These are phyloP conservation scores for Umimayanthus kanabou DNA, from an alignment of 92 coral and sea anemone species.

Conservation along the genomic window DNA sequence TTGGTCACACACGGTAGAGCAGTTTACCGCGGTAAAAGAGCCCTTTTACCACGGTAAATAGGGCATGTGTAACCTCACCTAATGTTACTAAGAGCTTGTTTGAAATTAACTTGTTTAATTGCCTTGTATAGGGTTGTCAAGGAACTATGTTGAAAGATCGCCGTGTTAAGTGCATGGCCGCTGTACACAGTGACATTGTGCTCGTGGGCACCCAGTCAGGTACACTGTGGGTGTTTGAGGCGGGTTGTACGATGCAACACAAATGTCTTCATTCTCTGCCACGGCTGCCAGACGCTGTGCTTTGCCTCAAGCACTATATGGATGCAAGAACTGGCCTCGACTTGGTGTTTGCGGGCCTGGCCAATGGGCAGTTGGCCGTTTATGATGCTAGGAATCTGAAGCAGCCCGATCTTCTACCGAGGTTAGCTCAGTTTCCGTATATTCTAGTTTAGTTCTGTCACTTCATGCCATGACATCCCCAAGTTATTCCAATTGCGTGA, in stretches of 20 bases:
- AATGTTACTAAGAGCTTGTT: too few relatives aligned
- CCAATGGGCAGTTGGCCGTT: slow-evolving; percentile 82
- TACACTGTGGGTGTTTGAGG: slow-evolving; percentile 87
- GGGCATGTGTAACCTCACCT: too few relatives aligned
- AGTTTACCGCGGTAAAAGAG: too few relatives aligned
- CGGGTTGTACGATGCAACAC: slow-evolving; percentile 45
- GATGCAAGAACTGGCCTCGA: slow-evolving; percentile 48
- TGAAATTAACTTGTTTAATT: background rate
- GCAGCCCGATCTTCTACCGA: slow-evolving; percentile 27
- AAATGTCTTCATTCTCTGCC: slow-evolving; percentile 61
- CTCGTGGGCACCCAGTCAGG: slow-evolving; percentile 97
- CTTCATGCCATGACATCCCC: too few relatives aligned
- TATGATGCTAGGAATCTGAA: slow-evolving; percentile 57
- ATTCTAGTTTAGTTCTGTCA: too few relatives aligned
- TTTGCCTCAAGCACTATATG: slow-evolving; percentile 72
- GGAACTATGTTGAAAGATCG: slow-evolving; percentile 83
- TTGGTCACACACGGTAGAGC: too few relatives aligned
- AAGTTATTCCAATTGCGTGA: too few relatives aligned
- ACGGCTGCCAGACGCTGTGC: slow-evolving; percentile 70
- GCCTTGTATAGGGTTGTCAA: slow-evolving; percentile 81
- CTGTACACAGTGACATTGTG: slow-evolving; percentile 74
- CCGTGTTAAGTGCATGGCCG: slow-evolving; percentile 82
- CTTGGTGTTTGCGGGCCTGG: slow-evolving; percentile 84
- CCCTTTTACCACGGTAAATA: too few relatives aligned
- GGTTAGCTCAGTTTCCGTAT: background rate